phyloP scores from a whole-genome alignment of 2,888 invertebrate genomes.

The Epistrophella euchroma region DNA sequence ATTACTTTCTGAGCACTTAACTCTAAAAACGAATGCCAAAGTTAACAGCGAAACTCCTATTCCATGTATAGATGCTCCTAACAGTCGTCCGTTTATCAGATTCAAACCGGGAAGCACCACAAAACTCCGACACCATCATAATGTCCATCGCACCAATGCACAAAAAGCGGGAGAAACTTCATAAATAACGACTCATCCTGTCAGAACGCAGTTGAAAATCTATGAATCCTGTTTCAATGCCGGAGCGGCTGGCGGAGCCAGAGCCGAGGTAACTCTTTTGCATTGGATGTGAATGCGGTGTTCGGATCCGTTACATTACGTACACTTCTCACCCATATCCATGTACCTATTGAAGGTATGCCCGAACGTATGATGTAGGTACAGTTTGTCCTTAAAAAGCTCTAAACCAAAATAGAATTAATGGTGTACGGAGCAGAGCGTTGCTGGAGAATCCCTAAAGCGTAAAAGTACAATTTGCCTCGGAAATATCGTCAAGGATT shows the following conservation, averaged over 20 bases:
- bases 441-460: constrained; percentile 52
- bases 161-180: constrained; percentile 53
- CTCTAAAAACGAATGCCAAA: constrained; percentile 39
- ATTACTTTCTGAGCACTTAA: constrained; percentile 54
- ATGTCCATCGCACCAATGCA: constrained; percentile 48
- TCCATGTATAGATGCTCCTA: constrained; percentile 19
- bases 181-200: constrained; percentile 66
- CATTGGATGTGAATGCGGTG: constrained; percentile 33
- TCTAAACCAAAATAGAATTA: constrained; percentile 48
- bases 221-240: constrained; percentile 34
- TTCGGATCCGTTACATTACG: constrained; percentile 34
- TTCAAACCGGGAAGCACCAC: constrained; percentile 35
- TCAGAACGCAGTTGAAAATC: constrained; percentile 33
- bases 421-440: constrained; percentile 42
- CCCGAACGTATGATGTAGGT: background rate
- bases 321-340: background rate
- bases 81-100: constrained; percentile 51
- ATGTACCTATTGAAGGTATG: background rate
- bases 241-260: background rate
- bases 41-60: constrained; percentile 27
- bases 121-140: constrained; percentile 51
- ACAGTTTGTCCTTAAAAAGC: constrained; percentile 18
- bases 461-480: constrained; percentile 66
- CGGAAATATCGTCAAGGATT: constrained; percentile 50
- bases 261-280: constrained; percentile 5